These are phyloP conservation scores for Nipponia nippon DNA, from an alignment of 2,113 vertebrate genomes.

Conservation along the genomic window DNA sequence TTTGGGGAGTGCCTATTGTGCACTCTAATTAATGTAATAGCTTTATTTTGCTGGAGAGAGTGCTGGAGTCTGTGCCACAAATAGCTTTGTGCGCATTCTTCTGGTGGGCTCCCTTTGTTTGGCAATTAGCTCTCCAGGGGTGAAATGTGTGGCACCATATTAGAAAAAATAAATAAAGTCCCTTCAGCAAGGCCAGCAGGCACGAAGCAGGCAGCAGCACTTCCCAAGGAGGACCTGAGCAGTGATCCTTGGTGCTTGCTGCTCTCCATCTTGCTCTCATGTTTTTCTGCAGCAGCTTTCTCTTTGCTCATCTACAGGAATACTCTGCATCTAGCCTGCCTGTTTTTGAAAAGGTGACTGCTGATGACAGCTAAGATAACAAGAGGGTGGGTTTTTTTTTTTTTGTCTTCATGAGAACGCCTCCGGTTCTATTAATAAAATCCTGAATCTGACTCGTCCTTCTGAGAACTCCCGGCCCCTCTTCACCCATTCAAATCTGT, in stretches of 20 bases:
- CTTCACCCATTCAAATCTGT: slow-evolving; percentile 58
- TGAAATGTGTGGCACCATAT: background rate
- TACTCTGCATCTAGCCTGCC: slow-evolving; percentile 18
- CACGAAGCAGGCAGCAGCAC: background rate
- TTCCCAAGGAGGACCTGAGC: background rate
- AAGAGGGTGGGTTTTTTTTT: slow-evolving; percentile 30
- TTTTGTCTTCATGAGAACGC: slow-evolving; percentile 52
- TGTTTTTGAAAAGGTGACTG: slow-evolving; percentile 49
- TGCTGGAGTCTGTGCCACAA: background rate
- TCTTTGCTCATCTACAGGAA: slow-evolving; percentile 54
- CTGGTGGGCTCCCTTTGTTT: background rate
- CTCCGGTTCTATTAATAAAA: slow-evolving; percentile 74
- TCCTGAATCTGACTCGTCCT: slow-evolving; percentile 69
- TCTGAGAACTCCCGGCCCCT: slow-evolving; percentile 56
- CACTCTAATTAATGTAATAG: background rate
- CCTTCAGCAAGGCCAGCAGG: background rate
- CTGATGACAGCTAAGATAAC: slow-evolving; percentile 59
- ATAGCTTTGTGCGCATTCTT: background rate
- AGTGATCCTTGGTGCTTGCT: background rate
- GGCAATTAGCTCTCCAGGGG: background rate
- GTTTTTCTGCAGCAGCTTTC: slow-evolving; percentile 33
- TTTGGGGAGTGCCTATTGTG: background rate
- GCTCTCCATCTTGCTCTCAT: background rate
- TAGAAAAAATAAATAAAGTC: background rate
- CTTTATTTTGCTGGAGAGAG: slow-evolving; percentile 5